Evolutionary conservation across 1,140 invertebrate genomes (phyloP), one percentile per base, ranked within the genome.

Genomic region (Caenorhabditis elegans): DNA sequence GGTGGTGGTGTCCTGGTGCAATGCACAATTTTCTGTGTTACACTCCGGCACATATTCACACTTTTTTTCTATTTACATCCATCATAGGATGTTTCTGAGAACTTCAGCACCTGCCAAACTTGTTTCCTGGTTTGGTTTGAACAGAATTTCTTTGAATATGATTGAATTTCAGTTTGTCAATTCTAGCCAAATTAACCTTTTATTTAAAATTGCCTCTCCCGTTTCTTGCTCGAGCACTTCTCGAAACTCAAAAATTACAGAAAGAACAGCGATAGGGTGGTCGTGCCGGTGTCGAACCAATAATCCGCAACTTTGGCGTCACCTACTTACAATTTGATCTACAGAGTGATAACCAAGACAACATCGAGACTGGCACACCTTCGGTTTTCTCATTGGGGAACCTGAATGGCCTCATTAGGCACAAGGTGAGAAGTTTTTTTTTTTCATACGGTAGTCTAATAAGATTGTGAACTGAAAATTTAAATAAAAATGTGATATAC

Each of bases 401-500:
- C 60, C 60, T 70, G 60, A 70, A 70, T 70, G 60, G 60, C 60
- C 60, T 70, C 60, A 70, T 70, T 70, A 70, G 60, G 60, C 60
- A 70, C 60, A 24, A 70, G 60, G 60, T 70, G n/a, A 70, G n/a
- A n/a, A n/a, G 60, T 22, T 10, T 8, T 10, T 19, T 53, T 6
- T 6, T 53, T 53, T 19, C 22, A 13, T 4, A 55, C 39, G 5
- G 15, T 43, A 43, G n/a, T n/a, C n/a, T n/a, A n/a, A n/a, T n/a
- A n/a, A n/a, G n/a, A n/a, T n/a, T n/a, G n/a, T n/a, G n/a, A n/a
- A n/a, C n/a, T n/a, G n/a, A n/a, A n/a, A n/a, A n/a, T n/a, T n/a
- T n/a, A n/a, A n/a, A n/a, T n/a, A n/a, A n/a, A n/a, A n/a, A n/a
- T n/a, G n/a, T n/a, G n/a, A n/a, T n/a, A n/a, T n/a, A n/a, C n/a